These are phyloP conservation scores for Druceiella hillmani DNA, from an alignment of 2,888 invertebrate genomes.

Conservation along the genomic window DNA sequence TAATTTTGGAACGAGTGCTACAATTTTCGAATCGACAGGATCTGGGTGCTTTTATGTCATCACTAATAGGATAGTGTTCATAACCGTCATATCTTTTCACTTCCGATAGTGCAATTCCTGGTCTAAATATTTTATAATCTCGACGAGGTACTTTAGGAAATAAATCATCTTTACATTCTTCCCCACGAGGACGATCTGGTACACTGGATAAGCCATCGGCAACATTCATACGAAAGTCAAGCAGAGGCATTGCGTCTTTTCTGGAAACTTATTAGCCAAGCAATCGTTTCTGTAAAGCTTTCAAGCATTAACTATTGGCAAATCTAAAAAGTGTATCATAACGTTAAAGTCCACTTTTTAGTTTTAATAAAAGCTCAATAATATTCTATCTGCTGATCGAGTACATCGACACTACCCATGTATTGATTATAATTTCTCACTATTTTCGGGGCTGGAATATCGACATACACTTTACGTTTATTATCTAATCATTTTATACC, in stretches of 20 bases:
- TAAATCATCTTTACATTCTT: slow-evolving; percentile 6
- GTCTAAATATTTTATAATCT: slow-evolving; percentile 1
- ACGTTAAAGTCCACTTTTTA: slow-evolving; percentile 28
- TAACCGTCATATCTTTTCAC: slow-evolving; percentile 26
- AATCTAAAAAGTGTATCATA: slow-evolving; percentile 25
- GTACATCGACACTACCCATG: slow-evolving; percentile 21
- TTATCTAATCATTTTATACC: slow-evolving; percentile 22
- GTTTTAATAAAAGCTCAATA: slow-evolving; percentile 27
- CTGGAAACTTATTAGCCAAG: slow-evolving; percentile 7
- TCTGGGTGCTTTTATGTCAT: slow-evolving; percentile 23
- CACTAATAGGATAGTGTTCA: slow-evolving; percentile 23
- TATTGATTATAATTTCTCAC: slow-evolving; percentile 21
- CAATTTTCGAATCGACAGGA: slow-evolving; percentile 23
- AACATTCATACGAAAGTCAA: slow-evolving; percentile 17
- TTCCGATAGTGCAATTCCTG: slow-evolving; percentile 19
- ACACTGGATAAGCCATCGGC: slow-evolving; percentile 11
- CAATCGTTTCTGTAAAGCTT: slow-evolving; percentile 21
- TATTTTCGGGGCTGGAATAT: slow-evolving; percentile 20
- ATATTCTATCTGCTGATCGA: slow-evolving; percentile 25
- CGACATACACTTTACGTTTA: slow-evolving; percentile 14
- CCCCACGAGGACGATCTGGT: slow-evolving; percentile 9
- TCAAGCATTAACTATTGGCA: slow-evolving; percentile 25
- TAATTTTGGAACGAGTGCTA: slow-evolving; percentile 21
- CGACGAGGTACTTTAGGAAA: no score
- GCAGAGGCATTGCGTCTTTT: slow-evolving; percentile 12